Evolutionary conservation across 2,797 vertebrate species (phyloP).

Genomic region (Oophaga sylvatica): DNA sequence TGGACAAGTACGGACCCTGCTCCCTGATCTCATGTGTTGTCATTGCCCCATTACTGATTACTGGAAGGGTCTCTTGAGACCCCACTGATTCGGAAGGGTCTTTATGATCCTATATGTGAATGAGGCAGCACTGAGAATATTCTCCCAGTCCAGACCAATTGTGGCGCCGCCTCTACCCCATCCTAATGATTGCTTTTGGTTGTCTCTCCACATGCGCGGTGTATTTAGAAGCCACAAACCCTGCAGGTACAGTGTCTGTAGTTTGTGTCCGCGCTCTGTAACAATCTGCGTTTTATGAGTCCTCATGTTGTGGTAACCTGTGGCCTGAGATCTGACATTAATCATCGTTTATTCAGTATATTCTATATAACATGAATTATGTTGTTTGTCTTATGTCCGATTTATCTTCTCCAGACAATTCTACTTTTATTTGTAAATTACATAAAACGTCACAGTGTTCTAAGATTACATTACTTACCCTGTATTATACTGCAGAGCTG

Average conservation of each 20-base stretch:
- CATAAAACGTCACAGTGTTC: no score
- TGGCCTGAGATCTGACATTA: slow-evolving; percentile 23
- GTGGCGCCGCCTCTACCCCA: slow-evolving; percentile 29
- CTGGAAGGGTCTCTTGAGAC: not conserved
- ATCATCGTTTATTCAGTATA: not conserved
- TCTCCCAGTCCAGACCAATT: no score
- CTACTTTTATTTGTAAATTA: no score
- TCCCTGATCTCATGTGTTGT: not conserved
- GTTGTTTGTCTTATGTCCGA: not conserved
- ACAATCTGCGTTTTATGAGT: slow-evolving; percentile 20
- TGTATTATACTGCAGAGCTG: no score
- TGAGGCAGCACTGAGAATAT: no score
- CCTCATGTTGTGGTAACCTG: not conserved
- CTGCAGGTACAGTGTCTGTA: slow-evolving; percentile 85
- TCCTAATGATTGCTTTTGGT: slow-evolving; percentile 77
- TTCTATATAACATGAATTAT: not conserved
- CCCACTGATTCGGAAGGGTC: no score
- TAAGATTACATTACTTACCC: no score
- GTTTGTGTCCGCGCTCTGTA: slow-evolving; percentile 68
- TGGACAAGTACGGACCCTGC: slow-evolving; percentile 90
- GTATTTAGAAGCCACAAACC: slow-evolving; percentile 89
- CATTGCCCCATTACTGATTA: not conserved
- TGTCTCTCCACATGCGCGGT: slow-evolving; percentile 83
- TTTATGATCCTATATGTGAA: no score
- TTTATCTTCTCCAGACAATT: no score